Evolutionary conservation across 2,888 invertebrate species (phyloP).

Genomic region (Apeira syringaria): DNA sequence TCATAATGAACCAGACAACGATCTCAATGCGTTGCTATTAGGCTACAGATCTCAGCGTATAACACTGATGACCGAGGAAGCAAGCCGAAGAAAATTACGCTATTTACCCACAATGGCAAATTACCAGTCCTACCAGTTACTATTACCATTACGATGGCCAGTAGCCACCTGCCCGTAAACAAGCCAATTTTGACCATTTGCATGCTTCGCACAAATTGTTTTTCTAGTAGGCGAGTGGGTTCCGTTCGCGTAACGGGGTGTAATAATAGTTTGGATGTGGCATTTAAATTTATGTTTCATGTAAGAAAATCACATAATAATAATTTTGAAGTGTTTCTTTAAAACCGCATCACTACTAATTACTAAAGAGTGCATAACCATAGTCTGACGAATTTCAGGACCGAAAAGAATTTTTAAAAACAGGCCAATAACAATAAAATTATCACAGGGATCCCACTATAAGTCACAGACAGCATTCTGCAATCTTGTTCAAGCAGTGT

Average conservation of each 20-base stretch:
- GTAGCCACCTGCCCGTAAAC: slow-evolving; percentile 66
- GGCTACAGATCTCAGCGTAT: neutral
- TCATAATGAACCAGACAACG: neutral
- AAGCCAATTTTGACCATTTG: slow-evolving; percentile 62
- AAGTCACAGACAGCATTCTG: too few relatives aligned
- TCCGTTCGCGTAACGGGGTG: slow-evolving; percentile 26
- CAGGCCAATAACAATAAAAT: too few relatives aligned
- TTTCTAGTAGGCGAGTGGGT: slow-evolving; percentile 50
- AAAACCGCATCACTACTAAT: too few relatives aligned
- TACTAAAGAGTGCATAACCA: too few relatives aligned
- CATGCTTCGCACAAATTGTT: slow-evolving; percentile 64
- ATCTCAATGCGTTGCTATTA: neutral
- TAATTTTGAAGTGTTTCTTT: too few relatives aligned
- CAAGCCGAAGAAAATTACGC: slow-evolving; percentile 51
- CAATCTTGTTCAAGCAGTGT: too few relatives aligned
- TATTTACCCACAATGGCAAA: slow-evolving; percentile 64
- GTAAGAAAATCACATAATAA: too few relatives aligned
- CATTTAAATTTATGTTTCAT: slow-evolving; percentile 8
- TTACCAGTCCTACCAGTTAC: slow-evolving; percentile 24
- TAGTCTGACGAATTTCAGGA: too few relatives aligned
- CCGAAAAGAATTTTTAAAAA: too few relatives aligned
- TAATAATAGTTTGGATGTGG: slow-evolving; percentile 27
- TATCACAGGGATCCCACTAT: too few relatives aligned
- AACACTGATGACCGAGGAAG: slow-evolving; percentile 55
- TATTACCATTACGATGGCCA: slow-evolving; percentile 36